These are phyloP conservation scores for Peromyscus melanophrys DNA, from an alignment of 2,797 vertebrate species.

Conservation along the genomic window DNA sequence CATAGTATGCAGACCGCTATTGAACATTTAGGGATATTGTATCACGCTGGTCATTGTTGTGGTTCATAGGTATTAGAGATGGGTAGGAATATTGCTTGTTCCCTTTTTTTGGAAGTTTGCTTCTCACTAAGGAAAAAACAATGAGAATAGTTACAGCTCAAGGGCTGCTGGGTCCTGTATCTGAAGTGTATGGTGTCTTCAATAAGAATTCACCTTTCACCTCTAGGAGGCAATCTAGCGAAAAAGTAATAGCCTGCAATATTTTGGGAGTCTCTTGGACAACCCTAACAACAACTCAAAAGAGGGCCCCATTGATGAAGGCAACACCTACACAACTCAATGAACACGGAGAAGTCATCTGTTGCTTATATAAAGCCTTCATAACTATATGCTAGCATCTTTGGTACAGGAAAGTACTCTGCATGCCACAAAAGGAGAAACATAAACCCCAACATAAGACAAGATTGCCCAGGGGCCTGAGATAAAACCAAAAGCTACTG, in stretches of 20 bases:
- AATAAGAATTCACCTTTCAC: background rate
- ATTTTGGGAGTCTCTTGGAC: background rate
- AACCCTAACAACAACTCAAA: background rate
- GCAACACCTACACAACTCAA: background rate
- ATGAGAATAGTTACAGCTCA: background rate
- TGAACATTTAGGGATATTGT: background rate
- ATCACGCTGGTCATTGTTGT: background rate
- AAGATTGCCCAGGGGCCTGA: too few species aligned
- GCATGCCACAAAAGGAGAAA: background rate
- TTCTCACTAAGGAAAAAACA: background rate
- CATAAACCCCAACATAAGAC: background rate
- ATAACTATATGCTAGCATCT: background rate
- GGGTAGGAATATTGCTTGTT: background rate
- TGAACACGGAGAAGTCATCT: background rate
- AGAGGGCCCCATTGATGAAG: background rate
- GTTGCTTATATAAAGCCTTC: background rate
- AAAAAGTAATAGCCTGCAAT: background rate
- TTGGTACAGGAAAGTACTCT: background rate
- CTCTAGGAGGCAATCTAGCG: background rate
- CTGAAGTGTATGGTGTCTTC: background rate
- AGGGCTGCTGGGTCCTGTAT: background rate
- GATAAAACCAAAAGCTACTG: background rate
- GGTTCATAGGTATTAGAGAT: background rate
- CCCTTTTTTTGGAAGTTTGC: background rate
- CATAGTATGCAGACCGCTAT: background rate